Conservation (phyloP, 2,888 invertebrate genomes). For the Mycalesis mineus region DNA sequence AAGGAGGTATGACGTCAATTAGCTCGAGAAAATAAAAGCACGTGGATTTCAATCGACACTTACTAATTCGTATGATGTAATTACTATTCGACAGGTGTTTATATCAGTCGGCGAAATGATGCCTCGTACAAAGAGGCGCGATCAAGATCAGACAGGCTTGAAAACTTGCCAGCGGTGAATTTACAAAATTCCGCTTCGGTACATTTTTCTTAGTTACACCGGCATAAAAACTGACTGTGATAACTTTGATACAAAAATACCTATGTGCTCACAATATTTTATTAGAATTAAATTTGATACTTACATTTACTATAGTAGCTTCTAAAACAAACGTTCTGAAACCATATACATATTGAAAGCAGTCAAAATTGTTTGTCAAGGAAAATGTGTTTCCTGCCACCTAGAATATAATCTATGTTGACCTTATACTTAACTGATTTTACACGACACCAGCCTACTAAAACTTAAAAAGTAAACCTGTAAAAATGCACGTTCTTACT, state of each 20-base stretch:
- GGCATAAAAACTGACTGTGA: slow-evolving; percentile 51
- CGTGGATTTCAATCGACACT: neutral
- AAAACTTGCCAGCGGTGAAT: slow-evolving; percentile 52
- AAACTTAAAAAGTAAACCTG: too few relatives aligned
- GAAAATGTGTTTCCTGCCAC: too few relatives aligned
- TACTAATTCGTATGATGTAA: slow-evolving; percentile 28
- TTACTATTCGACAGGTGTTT: slow-evolving; percentile 30
- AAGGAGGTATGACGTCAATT: too few relatives aligned
- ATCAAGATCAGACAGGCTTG: slow-evolving; percentile 52
- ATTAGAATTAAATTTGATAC: too few relatives aligned
- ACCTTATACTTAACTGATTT: too few relatives aligned
- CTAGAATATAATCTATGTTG: too few relatives aligned
- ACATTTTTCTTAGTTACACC: slow-evolving; percentile 58
- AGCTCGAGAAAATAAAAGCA: neutral
- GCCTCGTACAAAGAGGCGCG: slow-evolving; percentile 37
- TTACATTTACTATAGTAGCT: too few relatives aligned
- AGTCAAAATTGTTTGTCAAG: too few relatives aligned
- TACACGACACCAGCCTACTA: too few relatives aligned
- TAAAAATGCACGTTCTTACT: too few relatives aligned
- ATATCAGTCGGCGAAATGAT: slow-evolving; percentile 33
- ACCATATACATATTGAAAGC: too few relatives aligned
- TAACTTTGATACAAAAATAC: slow-evolving; percentile 50
- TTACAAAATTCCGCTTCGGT: slow-evolving; percentile 41
- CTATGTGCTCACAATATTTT: slow-evolving; percentile 28
- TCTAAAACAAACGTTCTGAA: too few relatives aligned